A percentile compares a stretch with the other conserved stretches of the same genome.
phyloP scores from a whole-genome alignment of 2,113 vertebrate species.

The Rhinogobius similis region DNA sequence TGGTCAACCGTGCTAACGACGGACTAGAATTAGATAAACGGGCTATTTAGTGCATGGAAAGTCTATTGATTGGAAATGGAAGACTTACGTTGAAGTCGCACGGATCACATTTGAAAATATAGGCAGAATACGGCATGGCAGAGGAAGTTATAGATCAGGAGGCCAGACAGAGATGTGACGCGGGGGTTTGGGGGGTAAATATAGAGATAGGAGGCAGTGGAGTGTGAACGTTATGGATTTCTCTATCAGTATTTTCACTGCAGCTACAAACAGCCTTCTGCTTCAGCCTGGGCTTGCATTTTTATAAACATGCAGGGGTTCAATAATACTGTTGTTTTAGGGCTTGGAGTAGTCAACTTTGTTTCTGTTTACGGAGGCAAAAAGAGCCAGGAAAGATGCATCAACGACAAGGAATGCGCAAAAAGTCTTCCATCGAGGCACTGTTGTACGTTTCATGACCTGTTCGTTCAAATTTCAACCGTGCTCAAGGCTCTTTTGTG shows the following conservation, averaged over 20 bases:
- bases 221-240: conserved; percentile 64
- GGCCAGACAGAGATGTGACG: conserved; percentile 10
- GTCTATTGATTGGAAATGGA: conserved; percentile 32
- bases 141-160: conserved; percentile 26
- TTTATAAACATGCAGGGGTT: neutral
- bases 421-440: neutral
- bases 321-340: neutral
- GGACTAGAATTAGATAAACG: conserved; percentile 35
- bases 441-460: neutral
- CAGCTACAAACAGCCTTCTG: conserved; percentile 27
- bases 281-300: neutral
- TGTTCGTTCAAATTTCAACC: neutral
- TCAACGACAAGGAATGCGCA: neutral
- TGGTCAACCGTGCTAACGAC: conserved; percentile 18
- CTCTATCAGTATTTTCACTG: conserved; percentile 63
- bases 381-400: neutral
- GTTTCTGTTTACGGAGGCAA: neutral
- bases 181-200: conserved; percentile 34
- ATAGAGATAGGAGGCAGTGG: conserved; percentile 45
- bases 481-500: too few relatives aligned
- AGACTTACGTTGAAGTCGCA: conserved; percentile 11
- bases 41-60: conserved; percentile 21
- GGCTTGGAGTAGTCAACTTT: neutral
- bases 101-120: conserved; percentile 30
- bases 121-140: neutral